Conservation (phyloP, 2,113 vertebrate genomes). For the Ctenomys sociabilis region DNA sequence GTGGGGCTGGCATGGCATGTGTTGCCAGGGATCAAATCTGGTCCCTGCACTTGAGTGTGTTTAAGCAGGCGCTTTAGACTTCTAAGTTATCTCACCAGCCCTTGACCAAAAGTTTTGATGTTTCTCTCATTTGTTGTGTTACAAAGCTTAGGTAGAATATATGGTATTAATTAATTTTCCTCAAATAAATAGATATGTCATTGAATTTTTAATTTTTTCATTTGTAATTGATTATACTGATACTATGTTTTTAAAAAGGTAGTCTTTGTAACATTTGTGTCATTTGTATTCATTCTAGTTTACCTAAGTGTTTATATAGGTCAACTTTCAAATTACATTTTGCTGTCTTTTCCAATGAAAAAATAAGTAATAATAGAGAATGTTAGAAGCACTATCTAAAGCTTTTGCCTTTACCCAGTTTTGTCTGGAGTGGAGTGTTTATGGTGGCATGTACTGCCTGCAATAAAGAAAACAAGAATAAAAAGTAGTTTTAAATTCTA, state of each 20-base stretch:
- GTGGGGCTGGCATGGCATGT: no score
- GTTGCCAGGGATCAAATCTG: no score
- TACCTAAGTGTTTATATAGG: background rate
- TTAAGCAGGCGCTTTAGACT: no score
- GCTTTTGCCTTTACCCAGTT: background rate
- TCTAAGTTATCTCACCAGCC: no score
- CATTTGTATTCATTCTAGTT: background rate
- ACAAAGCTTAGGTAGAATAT: background rate
- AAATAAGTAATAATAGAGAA: background rate
- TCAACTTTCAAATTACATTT: background rate
- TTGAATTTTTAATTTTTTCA: background rate
- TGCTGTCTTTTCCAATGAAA: slow-evolving; percentile 22
- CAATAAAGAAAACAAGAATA: slow-evolving; percentile 44
- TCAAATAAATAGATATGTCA: background rate
- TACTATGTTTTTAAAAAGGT: background rate
- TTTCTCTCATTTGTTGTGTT: background rate
- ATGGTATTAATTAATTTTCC: background rate
- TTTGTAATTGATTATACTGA: background rate
- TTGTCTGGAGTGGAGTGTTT: slow-evolving; percentile 18
- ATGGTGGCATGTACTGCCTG: background rate
- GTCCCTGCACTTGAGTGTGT: no score
- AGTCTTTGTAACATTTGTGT: background rate
- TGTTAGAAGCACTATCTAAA: background rate
- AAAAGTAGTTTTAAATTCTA: slow-evolving; percentile 67
- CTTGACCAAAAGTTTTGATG: background rate